phyloP scores from a whole-genome alignment of 2,113 vertebrate genomes.

The Cavia porcellus region DNA sequence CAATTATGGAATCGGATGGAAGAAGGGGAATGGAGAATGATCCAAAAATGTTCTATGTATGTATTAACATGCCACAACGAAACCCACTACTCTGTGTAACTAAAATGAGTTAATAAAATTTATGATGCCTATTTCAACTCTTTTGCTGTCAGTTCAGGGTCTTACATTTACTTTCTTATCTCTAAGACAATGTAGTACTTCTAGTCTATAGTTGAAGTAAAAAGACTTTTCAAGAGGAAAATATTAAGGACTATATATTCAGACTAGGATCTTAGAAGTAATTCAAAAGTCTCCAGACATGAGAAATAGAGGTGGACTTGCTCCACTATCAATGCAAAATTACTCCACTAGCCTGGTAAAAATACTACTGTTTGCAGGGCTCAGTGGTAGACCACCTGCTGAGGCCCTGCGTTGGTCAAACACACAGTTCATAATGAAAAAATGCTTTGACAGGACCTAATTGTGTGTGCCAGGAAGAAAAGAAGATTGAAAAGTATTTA shows the following conservation, averaged over 20 bases:
- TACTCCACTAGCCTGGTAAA: not conserved
- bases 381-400: not conserved
- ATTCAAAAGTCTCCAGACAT: not conserved
- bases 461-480: not conserved
- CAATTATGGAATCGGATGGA: not conserved
- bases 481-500: conserved; percentile 5
- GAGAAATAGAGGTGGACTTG: not conserved
- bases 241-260: not conserved
- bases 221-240: not conserved
- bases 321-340: not conserved
- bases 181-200: not conserved
- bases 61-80: not conserved
- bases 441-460: not conserved
- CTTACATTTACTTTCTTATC: not conserved
- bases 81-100: not conserved
- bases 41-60: not conserved
- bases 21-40: not conserved
- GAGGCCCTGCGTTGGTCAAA: not conserved
- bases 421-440: not conserved
- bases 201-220: not conserved
- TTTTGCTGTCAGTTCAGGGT: conserved; percentile 30
- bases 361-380: not conserved
- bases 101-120: not conserved
- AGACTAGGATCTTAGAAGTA: not conserved
- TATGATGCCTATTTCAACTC: not conserved